Evolutionary conservation across 2,888 invertebrate species (phyloP).

Genomic region (Apamea monoglypha): DNA sequence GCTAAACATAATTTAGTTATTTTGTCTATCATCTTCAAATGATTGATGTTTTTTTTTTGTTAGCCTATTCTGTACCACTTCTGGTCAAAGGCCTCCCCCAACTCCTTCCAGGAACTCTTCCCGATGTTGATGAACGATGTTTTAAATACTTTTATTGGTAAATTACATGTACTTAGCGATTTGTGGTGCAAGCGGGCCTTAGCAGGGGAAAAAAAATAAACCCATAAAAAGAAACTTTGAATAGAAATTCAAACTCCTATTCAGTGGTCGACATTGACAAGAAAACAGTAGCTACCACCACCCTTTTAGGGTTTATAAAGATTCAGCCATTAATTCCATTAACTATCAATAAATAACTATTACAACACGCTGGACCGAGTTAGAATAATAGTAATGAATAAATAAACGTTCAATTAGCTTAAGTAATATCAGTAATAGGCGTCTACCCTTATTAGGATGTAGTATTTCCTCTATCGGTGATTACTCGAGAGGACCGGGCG

Average conservation of each 20-base stretch:
- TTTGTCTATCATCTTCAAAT: too few relatives aligned
- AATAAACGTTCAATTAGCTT: conserved; percentile 58
- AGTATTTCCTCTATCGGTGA: conserved; percentile 63
- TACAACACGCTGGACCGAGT: conserved; percentile 11
- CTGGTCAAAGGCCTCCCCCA: too few relatives aligned
- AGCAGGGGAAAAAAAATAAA: neutral
- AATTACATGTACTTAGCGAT: neutral
- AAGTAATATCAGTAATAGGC: conserved; percentile 58
- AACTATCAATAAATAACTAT: conserved; percentile 41
- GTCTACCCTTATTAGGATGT: conserved; percentile 58
- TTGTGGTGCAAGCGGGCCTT: neutral
- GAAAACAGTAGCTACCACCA: conserved; percentile 20
- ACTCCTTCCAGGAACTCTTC: too few relatives aligned
- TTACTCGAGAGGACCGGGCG: conserved; percentile 57
- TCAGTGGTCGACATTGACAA: conserved; percentile 36
- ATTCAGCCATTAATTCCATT: conserved; percentile 27
- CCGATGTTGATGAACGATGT: neutral
- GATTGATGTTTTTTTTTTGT: too few relatives aligned
- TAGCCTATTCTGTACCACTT: too few relatives aligned
- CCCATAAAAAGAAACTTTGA: neutral
- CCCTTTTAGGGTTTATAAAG: conserved; percentile 3
- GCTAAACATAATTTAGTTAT: too few relatives aligned
- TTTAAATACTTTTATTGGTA: neutral
- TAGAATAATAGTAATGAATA: conserved; percentile 43
- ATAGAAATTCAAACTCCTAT: conserved; percentile 9